Percentiles rank a stretch among this genome's conserved stretches.
phyloP scores from a whole-genome alignment of 64 coral and sea anemone species.

The Actinia equina region DNA sequence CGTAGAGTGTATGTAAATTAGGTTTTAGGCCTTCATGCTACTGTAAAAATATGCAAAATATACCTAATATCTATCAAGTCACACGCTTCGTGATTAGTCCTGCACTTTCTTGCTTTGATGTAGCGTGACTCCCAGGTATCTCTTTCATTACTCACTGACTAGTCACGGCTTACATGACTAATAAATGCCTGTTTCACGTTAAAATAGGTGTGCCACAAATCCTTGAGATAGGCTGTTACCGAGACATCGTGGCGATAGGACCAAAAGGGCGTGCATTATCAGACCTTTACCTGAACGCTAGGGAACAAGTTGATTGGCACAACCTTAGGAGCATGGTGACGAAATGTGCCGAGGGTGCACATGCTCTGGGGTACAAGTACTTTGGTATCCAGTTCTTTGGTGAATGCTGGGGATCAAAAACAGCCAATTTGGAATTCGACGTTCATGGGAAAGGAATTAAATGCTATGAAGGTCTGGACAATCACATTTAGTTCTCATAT shows the following conservation, averaged over 20 bases:
- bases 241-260: conserved; percentile 34
- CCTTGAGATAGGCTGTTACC: conserved; percentile 78
- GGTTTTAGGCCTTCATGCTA: no score
- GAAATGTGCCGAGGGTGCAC: conserved; percentile 75
- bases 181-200: not conserved
- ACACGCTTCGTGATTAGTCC: no score
- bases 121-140: no score
- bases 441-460: conserved; percentile 41
- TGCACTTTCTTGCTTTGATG: no score
- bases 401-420: conserved; percentile 66
- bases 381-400: conserved; percentile 89
- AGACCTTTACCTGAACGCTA: conserved; percentile 26
- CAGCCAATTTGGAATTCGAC: conserved; percentile 47
- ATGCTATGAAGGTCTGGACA: conserved; percentile 63
- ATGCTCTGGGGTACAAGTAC: conserved; percentile 66
- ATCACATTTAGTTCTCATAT: no score
- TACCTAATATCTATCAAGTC: no score
- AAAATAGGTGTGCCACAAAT: conserved; percentile 79
- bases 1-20: no score
- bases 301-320: conserved; percentile 68
- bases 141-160: no score
- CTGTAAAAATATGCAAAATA: no score
- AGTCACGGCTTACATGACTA: no score
- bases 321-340: conserved; percentile 79
- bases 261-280: conserved; percentile 35